A percentile compares a stretch with the other conserved stretches of the same genome.
Conservation (phyloP, 1,140 invertebrate species). For the Anastrepha ludens region DNA sequence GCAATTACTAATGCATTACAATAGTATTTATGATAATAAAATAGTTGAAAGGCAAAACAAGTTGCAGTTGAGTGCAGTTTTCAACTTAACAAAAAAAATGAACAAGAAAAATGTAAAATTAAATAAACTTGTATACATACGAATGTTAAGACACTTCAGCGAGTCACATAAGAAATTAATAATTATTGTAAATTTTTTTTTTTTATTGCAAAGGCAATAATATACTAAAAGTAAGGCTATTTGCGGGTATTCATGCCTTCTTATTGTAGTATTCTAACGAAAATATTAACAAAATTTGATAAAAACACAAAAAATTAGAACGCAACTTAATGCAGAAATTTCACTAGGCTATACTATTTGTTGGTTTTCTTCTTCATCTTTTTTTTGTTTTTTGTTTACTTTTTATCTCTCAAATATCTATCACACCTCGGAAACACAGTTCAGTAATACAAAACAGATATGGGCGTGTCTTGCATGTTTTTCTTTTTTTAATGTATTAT, state of each 20-base stretch:
- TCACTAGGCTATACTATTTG: not conserved
- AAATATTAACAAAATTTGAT: not conserved
- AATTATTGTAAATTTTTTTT: not conserved
- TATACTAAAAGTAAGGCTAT: not conserved
- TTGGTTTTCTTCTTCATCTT: not conserved
- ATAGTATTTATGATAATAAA: not conserved
- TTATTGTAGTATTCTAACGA: not conserved
- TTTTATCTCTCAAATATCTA: not conserved
- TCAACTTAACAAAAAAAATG: not conserved
- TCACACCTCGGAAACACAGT: not conserved
- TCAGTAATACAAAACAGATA: constrained; percentile 3
- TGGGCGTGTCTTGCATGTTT: not conserved
- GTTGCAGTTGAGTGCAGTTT: not conserved
- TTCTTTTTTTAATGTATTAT: not conserved
- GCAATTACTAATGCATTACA: not conserved
- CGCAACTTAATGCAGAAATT: constrained; percentile 1
- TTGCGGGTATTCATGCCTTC: not conserved
- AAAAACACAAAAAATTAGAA: not conserved
- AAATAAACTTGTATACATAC: not conserved
- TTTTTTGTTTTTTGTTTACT: no score
- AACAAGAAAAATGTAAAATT: not conserved
- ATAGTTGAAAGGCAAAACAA: not conserved
- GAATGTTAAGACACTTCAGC: constrained; percentile 37
- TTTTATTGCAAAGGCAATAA: constrained; percentile 4
- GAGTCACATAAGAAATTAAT: not conserved